Conservation (phyloP, 2,113 vertebrate species). For the Catharus fuscescens region DNA sequence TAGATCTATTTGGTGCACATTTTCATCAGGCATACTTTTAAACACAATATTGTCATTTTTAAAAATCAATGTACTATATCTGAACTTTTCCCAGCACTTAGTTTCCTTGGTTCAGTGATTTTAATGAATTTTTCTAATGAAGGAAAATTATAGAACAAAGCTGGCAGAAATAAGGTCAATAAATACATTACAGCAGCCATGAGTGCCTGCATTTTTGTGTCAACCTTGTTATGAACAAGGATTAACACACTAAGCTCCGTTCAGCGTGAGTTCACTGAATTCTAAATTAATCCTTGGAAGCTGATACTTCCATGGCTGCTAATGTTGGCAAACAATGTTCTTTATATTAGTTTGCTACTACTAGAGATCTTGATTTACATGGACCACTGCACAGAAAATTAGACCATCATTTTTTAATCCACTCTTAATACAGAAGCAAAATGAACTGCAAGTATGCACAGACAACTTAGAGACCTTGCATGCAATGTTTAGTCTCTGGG, state of each 20-base stretch:
- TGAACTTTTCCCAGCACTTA: background rate
- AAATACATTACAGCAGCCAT: background rate
- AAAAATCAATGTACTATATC: background rate
- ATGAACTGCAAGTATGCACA: background rate
- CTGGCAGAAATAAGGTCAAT: background rate
- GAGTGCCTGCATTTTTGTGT: background rate
- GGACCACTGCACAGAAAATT: background rate
- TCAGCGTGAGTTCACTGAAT: background rate
- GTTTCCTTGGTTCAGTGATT: background rate
- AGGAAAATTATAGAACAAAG: background rate
- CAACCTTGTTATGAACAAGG: background rate
- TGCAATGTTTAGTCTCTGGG: background rate
- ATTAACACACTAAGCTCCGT: background rate
- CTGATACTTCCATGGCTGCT: background rate
- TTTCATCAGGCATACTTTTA: background rate
- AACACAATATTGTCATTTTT: background rate
- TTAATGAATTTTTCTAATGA: constrained; percentile 7
- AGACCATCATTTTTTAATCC: background rate
- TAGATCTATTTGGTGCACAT: background rate
- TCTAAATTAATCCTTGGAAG: background rate
- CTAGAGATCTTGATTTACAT: background rate
- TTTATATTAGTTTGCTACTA: background rate
- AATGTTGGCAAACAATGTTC: background rate
- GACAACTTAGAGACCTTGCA: background rate
- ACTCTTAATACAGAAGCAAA: background rate